Evolutionary conservation across 2,888 invertebrate genomes (phyloP).

Genomic region (Cabera pusaria): DNA sequence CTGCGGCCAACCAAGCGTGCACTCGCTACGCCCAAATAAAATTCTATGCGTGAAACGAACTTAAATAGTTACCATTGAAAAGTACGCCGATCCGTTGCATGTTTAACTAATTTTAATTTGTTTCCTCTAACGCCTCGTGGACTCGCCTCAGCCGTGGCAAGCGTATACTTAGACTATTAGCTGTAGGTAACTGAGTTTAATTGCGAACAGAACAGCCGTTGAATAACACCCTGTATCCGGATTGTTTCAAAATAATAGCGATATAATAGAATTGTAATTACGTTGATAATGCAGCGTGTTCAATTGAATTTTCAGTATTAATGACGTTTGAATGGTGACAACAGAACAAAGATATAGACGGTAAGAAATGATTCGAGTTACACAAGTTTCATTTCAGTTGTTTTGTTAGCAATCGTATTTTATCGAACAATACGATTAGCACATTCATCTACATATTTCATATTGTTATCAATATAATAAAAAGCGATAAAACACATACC

Average conservation of each 20-base stretch:
- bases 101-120: conserved; percentile 41
- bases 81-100: conserved; percentile 38
- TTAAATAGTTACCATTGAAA: conserved; percentile 40
- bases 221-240: conserved; percentile 34
- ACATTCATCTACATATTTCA: conserved; percentile 35
- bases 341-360: conserved; percentile 27
- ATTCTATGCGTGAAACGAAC: conserved; percentile 45
- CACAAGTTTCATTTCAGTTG: conserved; percentile 25
- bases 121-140: conserved; percentile 38
- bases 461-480: conserved; percentile 13
- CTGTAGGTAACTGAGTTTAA: conserved; percentile 31
- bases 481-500: conserved; percentile 9
- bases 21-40: conserved; percentile 44
- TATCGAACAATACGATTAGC: conserved; percentile 43
- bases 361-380: conserved; percentile 21
- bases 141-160: conserved; percentile 22
- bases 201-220: conserved; percentile 29
- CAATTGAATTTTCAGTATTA: conserved; percentile 25
- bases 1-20: conserved; percentile 48
- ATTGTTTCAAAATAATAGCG: conserved; percentile 31
- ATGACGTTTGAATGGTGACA: conserved; percentile 31
- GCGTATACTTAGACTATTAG: conserved; percentile 24
- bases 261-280: conserved; percentile 31
- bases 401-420: conserved; percentile 24
- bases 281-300: conserved; percentile 20